Evolutionary conservation across 1,140 invertebrate genomes (phyloP).

Genomic region (Ceratina calcarata): DNA sequence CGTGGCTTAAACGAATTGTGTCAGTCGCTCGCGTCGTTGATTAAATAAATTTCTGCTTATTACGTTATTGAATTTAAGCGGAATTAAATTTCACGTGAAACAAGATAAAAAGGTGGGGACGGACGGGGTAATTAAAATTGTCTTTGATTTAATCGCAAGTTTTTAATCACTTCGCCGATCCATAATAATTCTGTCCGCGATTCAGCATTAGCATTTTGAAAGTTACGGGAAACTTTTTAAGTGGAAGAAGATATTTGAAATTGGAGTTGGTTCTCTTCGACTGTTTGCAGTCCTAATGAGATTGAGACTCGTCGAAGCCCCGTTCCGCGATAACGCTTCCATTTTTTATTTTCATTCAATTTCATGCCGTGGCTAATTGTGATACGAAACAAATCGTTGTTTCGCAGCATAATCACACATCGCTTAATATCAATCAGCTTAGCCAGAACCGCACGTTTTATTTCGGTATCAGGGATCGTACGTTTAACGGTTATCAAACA

Average conservation of each 20-base stretch:
- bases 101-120: background rate
- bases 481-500: constrained; percentile 51
- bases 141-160: constrained; percentile 24
- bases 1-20: constrained; percentile 19
- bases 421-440: constrained; percentile 50
- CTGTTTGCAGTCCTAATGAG: constrained; percentile 9
- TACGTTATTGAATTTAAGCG: constrained; percentile 20
- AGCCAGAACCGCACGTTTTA: constrained; percentile 18
- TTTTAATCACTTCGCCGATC: constrained; percentile 17
- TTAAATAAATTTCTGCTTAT: constrained; percentile 25
- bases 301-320: constrained; percentile 17
- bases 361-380: background rate
- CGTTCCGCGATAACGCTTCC: constrained; percentile 2
- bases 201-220: constrained; percentile 21
- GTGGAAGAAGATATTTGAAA: constrained; percentile 30
- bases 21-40: constrained; percentile 2
- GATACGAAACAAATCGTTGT: background rate
- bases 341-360: constrained; percentile 1
- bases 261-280: constrained; percentile 4
- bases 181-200: constrained; percentile 12
- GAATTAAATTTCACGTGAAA: constrained; percentile 20
- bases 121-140: constrained; percentile 13
- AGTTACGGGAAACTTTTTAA: constrained; percentile 24
- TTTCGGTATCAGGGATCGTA: constrained; percentile 44
- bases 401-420: background rate